These are phyloP conservation scores for Tetranychus cinnabarinus DNA, from an alignment of 1,140 invertebrate genomes.

Conservation along the genomic window DNA sequence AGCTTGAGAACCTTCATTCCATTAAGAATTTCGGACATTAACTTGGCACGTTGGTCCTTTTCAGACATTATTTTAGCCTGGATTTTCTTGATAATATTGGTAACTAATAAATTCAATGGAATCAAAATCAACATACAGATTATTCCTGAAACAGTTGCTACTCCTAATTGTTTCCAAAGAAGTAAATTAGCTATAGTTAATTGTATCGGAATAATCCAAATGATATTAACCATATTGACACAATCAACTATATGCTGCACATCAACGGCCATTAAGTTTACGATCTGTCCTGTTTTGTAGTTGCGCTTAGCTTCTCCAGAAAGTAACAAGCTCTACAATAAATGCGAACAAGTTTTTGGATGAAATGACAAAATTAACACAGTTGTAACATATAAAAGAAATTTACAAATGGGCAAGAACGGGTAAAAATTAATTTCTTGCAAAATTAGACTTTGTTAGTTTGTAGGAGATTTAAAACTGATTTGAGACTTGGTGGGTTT, in stretches of 20 bases:
- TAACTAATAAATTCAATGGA: conserved; percentile 65
- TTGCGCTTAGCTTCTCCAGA: background rate
- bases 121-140: conserved; percentile 37
- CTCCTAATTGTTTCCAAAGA: conserved; percentile 18
- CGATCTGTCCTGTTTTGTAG: background rate
- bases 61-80: conserved; percentile 16
- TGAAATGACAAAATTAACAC: too few relatives aligned
- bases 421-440: too few relatives aligned
- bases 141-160: conserved; percentile 17
- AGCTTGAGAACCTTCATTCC: conserved; percentile 23
- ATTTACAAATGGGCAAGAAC: too few relatives aligned
- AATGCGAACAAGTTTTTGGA: too few relatives aligned
- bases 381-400: too few relatives aligned
- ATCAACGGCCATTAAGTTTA: background rate
- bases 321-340: too few relatives aligned
- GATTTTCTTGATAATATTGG: conserved; percentile 41
- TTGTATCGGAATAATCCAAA: conserved; percentile 10
- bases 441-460: too few relatives aligned
- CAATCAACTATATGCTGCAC: background rate
- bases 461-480: too few relatives aligned
- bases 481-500: too few relatives aligned
- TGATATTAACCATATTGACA: background rate
- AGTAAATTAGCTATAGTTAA: conserved; percentile 19
- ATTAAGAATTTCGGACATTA: conserved; percentile 22
- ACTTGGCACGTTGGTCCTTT: conserved; percentile 24